Conservation (phyloP, 2,888 invertebrate genomes). For the Heteromyza rotundicornis region DNA sequence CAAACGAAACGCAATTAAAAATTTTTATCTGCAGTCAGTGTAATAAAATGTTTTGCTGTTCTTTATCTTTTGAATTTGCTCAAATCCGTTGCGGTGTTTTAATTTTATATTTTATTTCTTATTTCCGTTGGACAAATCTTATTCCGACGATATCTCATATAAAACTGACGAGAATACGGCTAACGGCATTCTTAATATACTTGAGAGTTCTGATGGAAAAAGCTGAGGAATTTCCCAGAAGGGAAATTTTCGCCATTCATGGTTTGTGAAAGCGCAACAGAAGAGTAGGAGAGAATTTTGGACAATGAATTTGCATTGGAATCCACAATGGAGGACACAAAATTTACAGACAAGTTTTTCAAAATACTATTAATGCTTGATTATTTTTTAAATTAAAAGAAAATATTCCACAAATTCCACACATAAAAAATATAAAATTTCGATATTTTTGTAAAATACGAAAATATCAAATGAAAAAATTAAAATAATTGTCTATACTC, state of each 20-base stretch:
- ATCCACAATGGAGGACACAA: not conserved
- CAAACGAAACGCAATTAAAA: constrained; percentile 22
- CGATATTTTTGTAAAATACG: too few relatives aligned
- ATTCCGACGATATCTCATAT: constrained; percentile 44
- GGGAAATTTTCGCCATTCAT: too few relatives aligned
- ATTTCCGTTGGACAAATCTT: constrained; percentile 34
- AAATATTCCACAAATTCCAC: too few relatives aligned
- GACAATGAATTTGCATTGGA: too few relatives aligned
- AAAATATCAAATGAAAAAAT: too few relatives aligned
- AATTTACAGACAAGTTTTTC: not conserved
- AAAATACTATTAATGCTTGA: not conserved
- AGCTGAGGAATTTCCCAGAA: not conserved
- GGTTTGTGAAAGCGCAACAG: not conserved
- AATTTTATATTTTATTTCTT: constrained; percentile 4
- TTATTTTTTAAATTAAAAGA: too few relatives aligned
- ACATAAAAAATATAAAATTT: too few relatives aligned
- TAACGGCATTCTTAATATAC: constrained; percentile 33
- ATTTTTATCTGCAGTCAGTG: constrained; percentile 11
- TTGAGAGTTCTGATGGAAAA: constrained; percentile 1
- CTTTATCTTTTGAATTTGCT: constrained; percentile 12
- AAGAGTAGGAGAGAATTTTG: too few relatives aligned
- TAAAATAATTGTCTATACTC: too few relatives aligned
- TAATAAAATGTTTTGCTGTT: constrained; percentile 6
- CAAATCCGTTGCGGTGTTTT: not conserved
- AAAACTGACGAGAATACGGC: constrained; percentile 35